Evolutionary conservation across 2,888 invertebrate species (phyloP), one percentile per base, ranked within the genome.

Genomic region (Apamea crenata): DNA sequence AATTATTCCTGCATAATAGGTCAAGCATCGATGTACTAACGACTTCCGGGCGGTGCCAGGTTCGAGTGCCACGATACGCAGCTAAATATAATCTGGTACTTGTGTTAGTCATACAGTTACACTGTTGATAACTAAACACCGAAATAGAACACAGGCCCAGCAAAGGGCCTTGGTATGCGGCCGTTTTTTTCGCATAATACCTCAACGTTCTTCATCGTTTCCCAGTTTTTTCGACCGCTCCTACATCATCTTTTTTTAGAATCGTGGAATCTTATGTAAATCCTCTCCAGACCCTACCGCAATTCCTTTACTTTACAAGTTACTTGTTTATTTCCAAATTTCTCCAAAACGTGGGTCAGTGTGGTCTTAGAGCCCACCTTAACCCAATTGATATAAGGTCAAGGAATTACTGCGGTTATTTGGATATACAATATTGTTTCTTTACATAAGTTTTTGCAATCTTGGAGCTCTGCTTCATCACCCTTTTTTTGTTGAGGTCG

Each of bases 11-110:
- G 91, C 87, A 90, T 92, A 92, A 93, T 93, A 92, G 94, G 94
- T 94, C 94, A 93, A 93, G 89, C 93, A 88, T 90, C 92, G 91
- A 89, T 92, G 89, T 85, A 90, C 90, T 91, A 92, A 93, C 92
- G 91, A 94, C 94, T 94, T 95, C 95, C 95, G 92, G 92, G 90
- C 91, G 83, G 88, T 90, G 90, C 91, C 91, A 91, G 91, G 90
- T 92, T 93, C 89, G 91, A 92, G 91, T 91, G 89, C 88, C 84
- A 77, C 84, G 81, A 63, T 79, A 84, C 83, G 82, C 83, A 70
- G 87, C 93, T 93, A 93, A 93, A 94, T 94, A 93, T 95, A 94
- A 93, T 91, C 90, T 83, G 88, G 76, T 84, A 86, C 83, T 65
- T 76, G 83, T 79, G 81, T 84, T 83, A 87, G 79, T 90, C 90